Conservation (phyloP, 2,113 vertebrate genomes). For the Perca schrenkii region DNA sequence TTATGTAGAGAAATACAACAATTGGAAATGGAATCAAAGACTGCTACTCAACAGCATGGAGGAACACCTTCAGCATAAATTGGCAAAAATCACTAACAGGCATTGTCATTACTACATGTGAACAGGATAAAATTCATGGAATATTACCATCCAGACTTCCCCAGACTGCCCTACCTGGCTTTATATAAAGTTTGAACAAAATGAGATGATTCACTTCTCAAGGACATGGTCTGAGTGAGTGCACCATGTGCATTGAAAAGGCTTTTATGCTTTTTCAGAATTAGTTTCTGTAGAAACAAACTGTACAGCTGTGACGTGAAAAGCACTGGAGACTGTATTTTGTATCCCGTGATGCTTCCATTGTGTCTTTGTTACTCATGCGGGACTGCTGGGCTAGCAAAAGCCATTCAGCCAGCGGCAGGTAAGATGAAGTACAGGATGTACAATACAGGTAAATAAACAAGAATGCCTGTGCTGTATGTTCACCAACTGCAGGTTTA, state of each 20-base stretch:
- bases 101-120: background rate
- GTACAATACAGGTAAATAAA: conserved; percentile 9
- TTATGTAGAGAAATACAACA: conserved; percentile 8
- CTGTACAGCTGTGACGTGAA: no score
- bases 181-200: background rate
- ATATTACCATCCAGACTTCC: no score
- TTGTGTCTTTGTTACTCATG: background rate
- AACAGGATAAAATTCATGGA: background rate
- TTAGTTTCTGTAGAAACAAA: background rate
- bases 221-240: background rate
- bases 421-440: background rate
- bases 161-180: background rate
- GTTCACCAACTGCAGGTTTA: no score
- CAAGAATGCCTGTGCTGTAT: background rate
- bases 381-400: background rate
- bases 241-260: background rate
- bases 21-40: background rate
- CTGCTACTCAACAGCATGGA: background rate
- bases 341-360: background rate
- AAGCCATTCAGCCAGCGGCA: background rate
- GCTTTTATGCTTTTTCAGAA: background rate
- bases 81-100: no score
- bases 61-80: background rate
- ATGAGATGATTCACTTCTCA: background rate
- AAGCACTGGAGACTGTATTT: background rate